Base-by-base conservation (phyloP, 2,888 invertebrate species). In the Drosophila peninsularis region DNA sequence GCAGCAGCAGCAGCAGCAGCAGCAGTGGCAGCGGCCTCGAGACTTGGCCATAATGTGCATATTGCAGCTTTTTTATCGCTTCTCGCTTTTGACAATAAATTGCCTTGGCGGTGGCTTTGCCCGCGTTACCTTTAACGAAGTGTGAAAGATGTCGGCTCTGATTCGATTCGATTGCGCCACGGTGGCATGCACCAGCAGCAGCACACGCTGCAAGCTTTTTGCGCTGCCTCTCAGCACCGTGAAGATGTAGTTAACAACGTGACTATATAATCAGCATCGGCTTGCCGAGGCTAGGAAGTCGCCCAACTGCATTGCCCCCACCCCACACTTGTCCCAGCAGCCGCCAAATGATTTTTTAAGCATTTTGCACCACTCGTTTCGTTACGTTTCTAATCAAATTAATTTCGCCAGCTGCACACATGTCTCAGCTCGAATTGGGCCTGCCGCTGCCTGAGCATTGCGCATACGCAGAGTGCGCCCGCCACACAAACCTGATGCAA, bases 211-310 rank as follows among this genome's bases (percentile, higher is more conserved):
- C 78, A 71, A 84, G 78, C 75, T 81, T 72, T 60, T 62, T 39
- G 61, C 57, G 9, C 50, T 21, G 42, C 45, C 45, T 47, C 45
- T 47, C 45, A 30, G 11, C 85, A 87, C 82, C 85, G 80, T 85
- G 82, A 86, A 88, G 86, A 89, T 87, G 88, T 85, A 83, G 86
- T 88, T 88, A 88, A 79, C 83, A 89, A 86, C 90, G 87, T 87
- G 87, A 89, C 88, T 86, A 72, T 83, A 86, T 79, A 89, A 87
- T 88, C 83, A 86, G 71, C 71, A 64, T 69, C 73, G 53, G 63
- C 10, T n/a, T 56, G 62, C 52, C 70, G 49, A 30, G 82, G 75
- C 86, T 70, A 82, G 88, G 86, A 88, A 88, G 88, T 88, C 62
- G 70, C 66, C 56, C 62, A 14, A 64, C 34, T 57, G 10, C 36